A percentile compares a stretch with the other conserved stretches of the same genome.
These are phyloP conservation scores for Notarius quadriscutis DNA, from an alignment of 2,113 vertebrate genomes.

Conservation along the genomic window DNA sequence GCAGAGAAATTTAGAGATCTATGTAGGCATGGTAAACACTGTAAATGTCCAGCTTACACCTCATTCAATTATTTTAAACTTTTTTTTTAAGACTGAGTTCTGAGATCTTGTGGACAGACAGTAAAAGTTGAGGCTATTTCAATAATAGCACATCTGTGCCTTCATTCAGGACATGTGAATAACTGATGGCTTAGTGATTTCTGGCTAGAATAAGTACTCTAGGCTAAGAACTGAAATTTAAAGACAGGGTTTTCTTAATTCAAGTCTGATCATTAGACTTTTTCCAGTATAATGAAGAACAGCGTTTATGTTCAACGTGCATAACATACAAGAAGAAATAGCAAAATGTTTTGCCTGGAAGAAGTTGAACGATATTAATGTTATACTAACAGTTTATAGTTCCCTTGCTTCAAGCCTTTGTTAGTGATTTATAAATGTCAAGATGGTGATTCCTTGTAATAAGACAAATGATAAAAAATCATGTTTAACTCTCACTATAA, in stretches of 20 bases:
- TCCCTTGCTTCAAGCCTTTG: not conserved
- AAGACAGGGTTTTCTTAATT: not conserved
- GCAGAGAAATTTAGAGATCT: conserved; percentile 50
- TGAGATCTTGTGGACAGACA: not conserved
- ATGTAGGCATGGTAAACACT: conserved; percentile 50
- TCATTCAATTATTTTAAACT: not conserved
- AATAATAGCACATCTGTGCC: not conserved
- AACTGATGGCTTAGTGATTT: not conserved
- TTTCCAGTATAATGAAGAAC: not conserved
- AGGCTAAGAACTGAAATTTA: conserved; percentile 15
- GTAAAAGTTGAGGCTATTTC: not conserved
- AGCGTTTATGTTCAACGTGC: not conserved
- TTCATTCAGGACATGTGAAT: not conserved
- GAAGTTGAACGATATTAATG: not conserved
- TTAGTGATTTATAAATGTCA: not conserved
- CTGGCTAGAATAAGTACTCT: not conserved
- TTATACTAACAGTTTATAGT: not conserved
- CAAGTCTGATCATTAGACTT: not conserved
- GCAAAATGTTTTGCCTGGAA: not conserved
- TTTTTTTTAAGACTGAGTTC: not conserved
- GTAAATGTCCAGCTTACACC: conserved; percentile 11
- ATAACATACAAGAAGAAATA: not conserved
- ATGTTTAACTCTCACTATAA: not conserved
- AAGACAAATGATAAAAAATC: not conserved
- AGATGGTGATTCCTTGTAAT: not conserved